These are phyloP conservation scores for Mormyrus iriodes DNA, from an alignment of 2,113 vertebrate genomes.

Conservation along the genomic window DNA sequence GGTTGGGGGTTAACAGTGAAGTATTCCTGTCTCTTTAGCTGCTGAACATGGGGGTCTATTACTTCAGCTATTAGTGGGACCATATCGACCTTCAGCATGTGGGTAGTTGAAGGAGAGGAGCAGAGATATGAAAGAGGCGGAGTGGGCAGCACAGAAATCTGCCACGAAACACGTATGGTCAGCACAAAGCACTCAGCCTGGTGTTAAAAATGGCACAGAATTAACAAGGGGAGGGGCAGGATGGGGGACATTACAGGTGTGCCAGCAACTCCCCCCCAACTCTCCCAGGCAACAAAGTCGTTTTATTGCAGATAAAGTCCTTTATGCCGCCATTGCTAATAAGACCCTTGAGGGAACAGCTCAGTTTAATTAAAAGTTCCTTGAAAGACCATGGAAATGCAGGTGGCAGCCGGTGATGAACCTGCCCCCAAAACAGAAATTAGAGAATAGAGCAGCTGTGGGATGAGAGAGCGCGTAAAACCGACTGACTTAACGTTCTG, in stretches of 20 bases:
- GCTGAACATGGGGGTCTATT: neutral
- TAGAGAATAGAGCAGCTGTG: neutral
- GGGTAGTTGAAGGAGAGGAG: neutral
- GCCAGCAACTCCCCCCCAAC: neutral
- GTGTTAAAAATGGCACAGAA: neutral
- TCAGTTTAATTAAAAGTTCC: conserved; percentile 3
- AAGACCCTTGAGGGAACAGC: neutral
- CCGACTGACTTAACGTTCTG: neutral
- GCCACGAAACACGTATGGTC: neutral
- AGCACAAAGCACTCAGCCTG: neutral
- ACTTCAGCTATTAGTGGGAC: neutral
- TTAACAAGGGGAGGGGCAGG: neutral
- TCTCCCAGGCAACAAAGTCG: neutral
- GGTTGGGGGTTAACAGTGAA: neutral
- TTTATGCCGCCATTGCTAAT: neutral
- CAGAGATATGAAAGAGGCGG: neutral
- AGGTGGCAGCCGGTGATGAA: neutral
- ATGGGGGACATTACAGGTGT: neutral
- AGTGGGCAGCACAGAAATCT: neutral
- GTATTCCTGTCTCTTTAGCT: neutral
- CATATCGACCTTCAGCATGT: neutral
- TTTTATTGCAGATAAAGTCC: neutral
- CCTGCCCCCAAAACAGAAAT: conserved; percentile 3
- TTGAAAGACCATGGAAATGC: neutral
- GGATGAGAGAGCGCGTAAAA: neutral